These are phyloP conservation scores for Neotragus pygmaeus DNA, from an alignment of 2,113 vertebrate species.

Conservation along the genomic window DNA sequence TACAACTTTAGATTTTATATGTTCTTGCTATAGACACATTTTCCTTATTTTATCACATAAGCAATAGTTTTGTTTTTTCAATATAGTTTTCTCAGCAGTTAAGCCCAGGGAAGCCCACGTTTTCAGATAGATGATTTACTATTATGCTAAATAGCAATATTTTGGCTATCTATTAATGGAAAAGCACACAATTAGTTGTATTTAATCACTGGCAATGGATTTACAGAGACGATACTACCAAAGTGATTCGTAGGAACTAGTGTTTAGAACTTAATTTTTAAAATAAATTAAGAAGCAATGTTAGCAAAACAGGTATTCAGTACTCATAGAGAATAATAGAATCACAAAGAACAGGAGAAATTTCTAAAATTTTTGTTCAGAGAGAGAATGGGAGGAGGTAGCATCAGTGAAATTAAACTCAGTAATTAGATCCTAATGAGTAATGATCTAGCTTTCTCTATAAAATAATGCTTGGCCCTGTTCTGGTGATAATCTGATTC, in stretches of 20 bases:
- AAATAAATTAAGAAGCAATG: not conserved
- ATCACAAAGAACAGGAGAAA: not conserved
- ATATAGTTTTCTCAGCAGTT: not conserved
- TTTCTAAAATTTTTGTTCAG: slow-evolving; percentile 28
- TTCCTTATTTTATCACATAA: not conserved
- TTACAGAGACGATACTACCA: not conserved
- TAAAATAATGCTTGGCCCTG: not conserved
- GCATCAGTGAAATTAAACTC: not conserved
- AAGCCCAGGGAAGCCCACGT: slow-evolving; percentile 33
- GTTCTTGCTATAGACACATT: slow-evolving; percentile 23
- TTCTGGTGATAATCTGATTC: slow-evolving; percentile 34
- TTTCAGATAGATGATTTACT: slow-evolving; percentile 20
- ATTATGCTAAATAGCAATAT: not conserved
- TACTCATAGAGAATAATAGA: not conserved
- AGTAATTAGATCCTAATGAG: slow-evolving; percentile 53
- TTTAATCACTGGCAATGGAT: not conserved
- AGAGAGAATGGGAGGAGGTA: slow-evolving; percentile 19
- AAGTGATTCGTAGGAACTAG: slow-evolving; percentile 1
- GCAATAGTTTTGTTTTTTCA: slow-evolving; percentile 46
- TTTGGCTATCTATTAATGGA: slow-evolving; percentile 32
- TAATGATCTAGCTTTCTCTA: slow-evolving; percentile 34
- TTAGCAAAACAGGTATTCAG: not conserved
- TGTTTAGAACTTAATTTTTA: slow-evolving; percentile 5
- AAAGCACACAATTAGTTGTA: not conserved
- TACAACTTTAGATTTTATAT: slow-evolving; percentile 13